Percentiles rank a stretch among this genome's conserved stretches.
Evolutionary conservation across 2,888 invertebrate species (phyloP).

Genomic region (Biston stratarius): DNA sequence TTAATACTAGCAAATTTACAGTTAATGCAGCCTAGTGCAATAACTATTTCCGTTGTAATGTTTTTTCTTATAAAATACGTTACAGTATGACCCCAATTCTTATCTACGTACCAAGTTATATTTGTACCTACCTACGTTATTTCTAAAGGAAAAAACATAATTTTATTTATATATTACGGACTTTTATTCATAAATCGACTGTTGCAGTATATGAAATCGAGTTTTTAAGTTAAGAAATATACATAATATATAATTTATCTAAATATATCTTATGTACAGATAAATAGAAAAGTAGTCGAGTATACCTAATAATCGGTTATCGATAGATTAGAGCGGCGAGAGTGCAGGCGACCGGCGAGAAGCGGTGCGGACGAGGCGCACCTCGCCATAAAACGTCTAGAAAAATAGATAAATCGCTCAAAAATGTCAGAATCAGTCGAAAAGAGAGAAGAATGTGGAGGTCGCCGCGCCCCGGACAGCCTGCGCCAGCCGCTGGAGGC

Average conservation of each 20-base stretch:
- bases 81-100: too few relatives aligned
- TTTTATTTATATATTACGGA: conserved; percentile 62
- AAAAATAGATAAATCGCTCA: conserved; percentile 87
- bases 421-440: conserved; percentile 86
- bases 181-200: conserved; percentile 85
- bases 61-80: too few relatives aligned
- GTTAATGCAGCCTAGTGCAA: too few relatives aligned
- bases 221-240: conserved; percentile 85
- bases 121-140: not conserved
- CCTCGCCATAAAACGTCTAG: conserved; percentile 86
- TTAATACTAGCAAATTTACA: too few relatives aligned
- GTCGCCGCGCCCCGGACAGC: conserved; percentile 51
- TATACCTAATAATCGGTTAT: conserved; percentile 81
- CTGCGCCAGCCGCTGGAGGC: conserved; percentile 13
- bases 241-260: conserved; percentile 85
- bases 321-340: conserved; percentile 85
- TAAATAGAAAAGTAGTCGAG: conserved; percentile 86
- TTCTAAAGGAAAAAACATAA: conserved; percentile 1
- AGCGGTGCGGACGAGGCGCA: conserved; percentile 85
- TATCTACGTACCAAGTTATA: too few relatives aligned
- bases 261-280: conserved; percentile 87
- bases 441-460: conserved; percentile 77
- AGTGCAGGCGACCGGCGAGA: conserved; percentile 84
- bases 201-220: conserved; percentile 85
- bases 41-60: too few relatives aligned